These are phyloP conservation scores for Myrmophylax atrothorax DNA, from an alignment of 2,113 vertebrate genomes.

Conservation along the genomic window DNA sequence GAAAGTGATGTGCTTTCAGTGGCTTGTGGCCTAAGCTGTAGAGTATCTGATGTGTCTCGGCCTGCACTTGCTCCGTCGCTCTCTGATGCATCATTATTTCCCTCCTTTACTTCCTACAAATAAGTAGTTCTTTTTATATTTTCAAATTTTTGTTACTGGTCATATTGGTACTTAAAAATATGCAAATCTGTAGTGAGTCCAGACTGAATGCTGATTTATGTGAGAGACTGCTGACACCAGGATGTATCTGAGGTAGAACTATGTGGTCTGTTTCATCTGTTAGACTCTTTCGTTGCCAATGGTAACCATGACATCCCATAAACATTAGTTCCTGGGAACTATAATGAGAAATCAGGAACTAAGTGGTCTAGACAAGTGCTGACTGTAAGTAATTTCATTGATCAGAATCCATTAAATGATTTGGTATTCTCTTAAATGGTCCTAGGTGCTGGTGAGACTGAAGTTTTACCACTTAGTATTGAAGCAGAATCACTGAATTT, in stretches of 20 bases:
- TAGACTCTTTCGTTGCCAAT: background rate
- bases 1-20: background rate
- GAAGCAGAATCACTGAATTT: background rate
- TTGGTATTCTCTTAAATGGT: background rate
- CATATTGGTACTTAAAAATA: background rate
- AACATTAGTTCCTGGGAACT: constrained; percentile 25
- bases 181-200: background rate
- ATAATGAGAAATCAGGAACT: background rate
- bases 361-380: background rate
- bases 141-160: background rate
- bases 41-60: background rate
- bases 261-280: background rate
- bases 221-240: background rate
- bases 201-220: background rate
- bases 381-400: constrained; percentile 1
- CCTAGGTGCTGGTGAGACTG: background rate
- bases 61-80: rapidly evolving
- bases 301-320: background rate
- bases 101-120: background rate
- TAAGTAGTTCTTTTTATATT: background rate
- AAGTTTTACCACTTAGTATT: background rate
- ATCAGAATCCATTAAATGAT: constrained; percentile 22
- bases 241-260: background rate
- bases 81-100: background rate
- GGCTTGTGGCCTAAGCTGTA: background rate